Evolutionary conservation across 2,797 vertebrate species (phyloP).

Genomic region (Pseudotriccus pelzelni): DNA sequence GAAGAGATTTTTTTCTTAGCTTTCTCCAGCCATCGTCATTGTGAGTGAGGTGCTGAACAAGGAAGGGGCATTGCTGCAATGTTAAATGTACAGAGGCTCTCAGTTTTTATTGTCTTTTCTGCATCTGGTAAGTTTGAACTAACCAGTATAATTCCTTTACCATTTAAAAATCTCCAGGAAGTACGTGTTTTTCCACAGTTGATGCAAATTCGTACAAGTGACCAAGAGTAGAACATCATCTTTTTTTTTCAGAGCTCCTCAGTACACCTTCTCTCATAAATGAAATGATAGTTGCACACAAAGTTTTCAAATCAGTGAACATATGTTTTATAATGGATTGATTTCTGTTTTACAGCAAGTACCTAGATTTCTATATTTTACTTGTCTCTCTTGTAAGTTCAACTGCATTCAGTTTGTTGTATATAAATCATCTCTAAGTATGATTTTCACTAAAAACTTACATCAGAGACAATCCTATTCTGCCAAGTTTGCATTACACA

Average conservation of each 20-base stretch:
- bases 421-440: background rate
- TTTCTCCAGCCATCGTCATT: background rate
- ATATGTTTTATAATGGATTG: background rate
- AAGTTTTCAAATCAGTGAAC: background rate
- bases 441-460: background rate
- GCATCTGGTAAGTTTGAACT: background rate
- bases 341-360: background rate
- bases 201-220: background rate
- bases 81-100: background rate
- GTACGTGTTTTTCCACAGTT: rapidly evolving
- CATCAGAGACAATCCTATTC: background rate
- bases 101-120: background rate
- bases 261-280: background rate
- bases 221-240: background rate
- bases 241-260: background rate
- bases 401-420: background rate
- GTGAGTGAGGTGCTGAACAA: background rate
- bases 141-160: background rate
- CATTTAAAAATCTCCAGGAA: background rate
- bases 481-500: background rate
- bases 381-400: background rate
- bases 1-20: background rate
- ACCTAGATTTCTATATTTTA: background rate
- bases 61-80: background rate
- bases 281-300: background rate